phyloP scores from a whole-genome alignment of 2,797 vertebrate species.

The Morus bassanus region DNA sequence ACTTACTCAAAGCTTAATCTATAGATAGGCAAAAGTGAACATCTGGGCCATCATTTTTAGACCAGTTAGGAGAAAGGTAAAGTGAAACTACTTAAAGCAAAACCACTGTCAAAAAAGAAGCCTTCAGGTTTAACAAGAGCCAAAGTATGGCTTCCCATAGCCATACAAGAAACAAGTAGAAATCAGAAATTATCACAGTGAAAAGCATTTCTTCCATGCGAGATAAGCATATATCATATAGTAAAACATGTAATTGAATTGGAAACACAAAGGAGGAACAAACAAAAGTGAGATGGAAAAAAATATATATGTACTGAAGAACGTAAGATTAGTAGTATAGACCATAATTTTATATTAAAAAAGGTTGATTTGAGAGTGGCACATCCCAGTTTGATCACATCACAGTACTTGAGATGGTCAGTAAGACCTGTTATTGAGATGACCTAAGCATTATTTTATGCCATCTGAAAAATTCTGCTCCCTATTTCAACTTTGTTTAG shows the following conservation, averaged over 20 bases:
- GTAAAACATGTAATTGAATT: neutral
- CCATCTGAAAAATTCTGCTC: neutral
- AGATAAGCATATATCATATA: neutral
- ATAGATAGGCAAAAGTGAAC: neutral
- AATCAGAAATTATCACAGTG: neutral
- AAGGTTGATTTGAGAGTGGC: neutral
- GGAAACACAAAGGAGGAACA: neutral
- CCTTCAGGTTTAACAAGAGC: neutral
- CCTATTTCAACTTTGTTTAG: neutral
- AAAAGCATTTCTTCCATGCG: neutral
- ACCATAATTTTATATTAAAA: neutral
- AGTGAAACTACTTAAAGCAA: neutral
- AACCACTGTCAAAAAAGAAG: neutral
- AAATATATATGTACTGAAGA: neutral
- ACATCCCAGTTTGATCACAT: neutral
- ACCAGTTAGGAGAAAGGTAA: neutral
- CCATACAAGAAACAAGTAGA: neutral
- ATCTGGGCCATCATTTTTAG: neutral
- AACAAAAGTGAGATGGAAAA: neutral
- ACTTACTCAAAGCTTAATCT: neutral
- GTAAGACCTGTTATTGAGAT: neutral
- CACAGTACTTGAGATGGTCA: neutral
- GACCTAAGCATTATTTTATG: neutral
- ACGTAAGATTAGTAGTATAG: neutral
- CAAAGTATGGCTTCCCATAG: neutral